These are phyloP conservation scores for Heliothis peltigera DNA, from an alignment of 2,888 invertebrate genomes.

Conservation along the genomic window DNA sequence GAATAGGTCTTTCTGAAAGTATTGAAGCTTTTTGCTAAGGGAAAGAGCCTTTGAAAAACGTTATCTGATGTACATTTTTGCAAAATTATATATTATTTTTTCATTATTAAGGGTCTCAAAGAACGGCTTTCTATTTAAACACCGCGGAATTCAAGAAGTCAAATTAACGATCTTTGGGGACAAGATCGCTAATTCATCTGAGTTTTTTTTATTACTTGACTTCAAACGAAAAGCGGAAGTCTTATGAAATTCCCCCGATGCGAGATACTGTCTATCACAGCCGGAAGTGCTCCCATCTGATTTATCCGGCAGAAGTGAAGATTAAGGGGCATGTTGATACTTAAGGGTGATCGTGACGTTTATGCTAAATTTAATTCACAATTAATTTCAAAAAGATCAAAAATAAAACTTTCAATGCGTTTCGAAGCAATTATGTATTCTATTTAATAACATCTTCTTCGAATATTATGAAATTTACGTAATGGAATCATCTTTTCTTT, in stretches of 20 bases:
- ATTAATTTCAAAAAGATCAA: background rate
- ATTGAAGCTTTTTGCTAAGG: too few species aligned
- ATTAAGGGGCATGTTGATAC: constrained; percentile 38
- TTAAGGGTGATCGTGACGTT: constrained; percentile 15
- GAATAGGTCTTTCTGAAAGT: too few species aligned
- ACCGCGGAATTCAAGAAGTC: background rate
- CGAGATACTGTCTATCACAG: constrained; percentile 39
- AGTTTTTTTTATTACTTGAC: constrained; percentile 42
- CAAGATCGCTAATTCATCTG: constrained; percentile 41
- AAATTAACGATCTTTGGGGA: constrained; percentile 19
- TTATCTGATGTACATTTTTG: too few species aligned
- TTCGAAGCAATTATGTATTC: background rate
- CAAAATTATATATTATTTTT: too few species aligned
- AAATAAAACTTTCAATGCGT: background rate
- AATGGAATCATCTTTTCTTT: background rate
- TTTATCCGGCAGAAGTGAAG: constrained; percentile 48
- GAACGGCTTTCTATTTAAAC: too few species aligned
- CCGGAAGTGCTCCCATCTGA: constrained; percentile 35
- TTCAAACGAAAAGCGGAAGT: constrained; percentile 43
- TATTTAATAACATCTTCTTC: background rate
- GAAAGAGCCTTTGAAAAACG: too few species aligned
- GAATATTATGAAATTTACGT: background rate
- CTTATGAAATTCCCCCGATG: constrained; percentile 42
- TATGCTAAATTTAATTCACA: constrained; percentile 13
- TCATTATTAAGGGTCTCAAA: too few species aligned